A percentile compares a stretch with the other conserved stretches of the same genome.
phyloP scores from a whole-genome alignment of 1,140 invertebrate species.

The Brachionus paranguensis region DNA sequence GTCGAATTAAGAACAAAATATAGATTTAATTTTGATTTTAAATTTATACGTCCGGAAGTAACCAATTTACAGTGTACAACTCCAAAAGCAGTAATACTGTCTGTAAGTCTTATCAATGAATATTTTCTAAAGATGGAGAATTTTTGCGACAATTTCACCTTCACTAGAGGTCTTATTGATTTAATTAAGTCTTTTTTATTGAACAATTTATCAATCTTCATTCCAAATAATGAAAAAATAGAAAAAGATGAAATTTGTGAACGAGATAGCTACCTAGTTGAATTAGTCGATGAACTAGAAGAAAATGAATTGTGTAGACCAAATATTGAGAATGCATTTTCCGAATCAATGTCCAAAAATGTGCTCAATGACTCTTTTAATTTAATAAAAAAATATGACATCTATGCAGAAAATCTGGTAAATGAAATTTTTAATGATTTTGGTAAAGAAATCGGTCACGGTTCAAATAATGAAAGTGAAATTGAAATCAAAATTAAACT shows the following conservation, averaged over 20 bases:
- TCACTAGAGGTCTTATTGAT: background rate
- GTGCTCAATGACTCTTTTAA: background rate
- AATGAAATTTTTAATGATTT: background rate
- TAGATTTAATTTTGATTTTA: background rate
- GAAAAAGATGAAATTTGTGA: background rate
- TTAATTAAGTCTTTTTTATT: background rate
- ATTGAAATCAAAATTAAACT: slow-evolving; percentile 18
- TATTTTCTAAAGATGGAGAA: background rate
- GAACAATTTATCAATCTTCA: background rate
- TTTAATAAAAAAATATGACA: background rate
- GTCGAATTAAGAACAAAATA: background rate
- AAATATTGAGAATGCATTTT: background rate
- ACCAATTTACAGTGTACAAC: background rate
- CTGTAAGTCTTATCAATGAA: background rate
- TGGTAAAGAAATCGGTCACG: background rate
- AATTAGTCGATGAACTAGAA: background rate
- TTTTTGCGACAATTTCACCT: background rate
- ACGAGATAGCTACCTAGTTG: background rate
- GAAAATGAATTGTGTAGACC: background rate
- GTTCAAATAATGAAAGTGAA: background rate
- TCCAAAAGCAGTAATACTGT: background rate
- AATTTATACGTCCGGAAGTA: background rate
- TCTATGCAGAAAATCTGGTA: background rate
- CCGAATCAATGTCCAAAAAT: background rate
- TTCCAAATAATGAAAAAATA: background rate